Evolutionary conservation across 2,797 vertebrate genomes (phyloP).

Genomic region (Microtus agrestis): DNA sequence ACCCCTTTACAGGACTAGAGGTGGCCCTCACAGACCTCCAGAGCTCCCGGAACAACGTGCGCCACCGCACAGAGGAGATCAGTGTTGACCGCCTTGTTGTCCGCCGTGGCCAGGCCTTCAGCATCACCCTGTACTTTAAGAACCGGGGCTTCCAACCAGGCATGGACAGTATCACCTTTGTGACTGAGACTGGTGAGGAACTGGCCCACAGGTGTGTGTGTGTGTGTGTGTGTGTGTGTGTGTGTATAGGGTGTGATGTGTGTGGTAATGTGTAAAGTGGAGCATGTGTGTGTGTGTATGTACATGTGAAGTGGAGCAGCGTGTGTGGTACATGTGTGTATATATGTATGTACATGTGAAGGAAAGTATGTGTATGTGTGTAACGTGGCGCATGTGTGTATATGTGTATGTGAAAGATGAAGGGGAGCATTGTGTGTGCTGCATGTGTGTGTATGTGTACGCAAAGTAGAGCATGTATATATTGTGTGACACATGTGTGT

Average conservation of each 20-base stretch:
- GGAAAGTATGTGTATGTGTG: neutral
- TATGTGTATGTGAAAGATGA: neutral
- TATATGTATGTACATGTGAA: neutral
- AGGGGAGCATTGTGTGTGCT: neutral
- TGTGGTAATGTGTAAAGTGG: too few relatives aligned
- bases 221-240: neutral
- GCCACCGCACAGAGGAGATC: slow-evolving; percentile 91
- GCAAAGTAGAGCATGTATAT: too few relatives aligned
- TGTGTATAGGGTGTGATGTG: too few relatives aligned
- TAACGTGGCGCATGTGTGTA: accelerated
- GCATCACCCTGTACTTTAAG: slow-evolving; percentile 89
- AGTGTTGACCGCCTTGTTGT: slow-evolving; percentile 89
- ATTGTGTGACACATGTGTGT: neutral
- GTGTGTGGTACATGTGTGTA: neutral
- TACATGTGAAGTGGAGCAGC: too few relatives aligned
- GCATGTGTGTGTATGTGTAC: neutral
- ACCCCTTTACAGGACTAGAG: slow-evolving; percentile 86
- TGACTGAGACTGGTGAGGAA: slow-evolving; percentile 91
- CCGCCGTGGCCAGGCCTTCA: slow-evolving; percentile 91
- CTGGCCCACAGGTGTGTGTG: neutral
- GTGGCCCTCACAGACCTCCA: slow-evolving; percentile 89
- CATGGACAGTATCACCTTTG: slow-evolving; percentile 87
- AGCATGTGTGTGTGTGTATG: neutral
- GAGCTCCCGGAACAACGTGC: slow-evolving; percentile 88
- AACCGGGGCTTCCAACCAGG: slow-evolving; percentile 87